Conservation (phyloP, 1,140 invertebrate species). For the Neotoxoptera formosana region DNA sequence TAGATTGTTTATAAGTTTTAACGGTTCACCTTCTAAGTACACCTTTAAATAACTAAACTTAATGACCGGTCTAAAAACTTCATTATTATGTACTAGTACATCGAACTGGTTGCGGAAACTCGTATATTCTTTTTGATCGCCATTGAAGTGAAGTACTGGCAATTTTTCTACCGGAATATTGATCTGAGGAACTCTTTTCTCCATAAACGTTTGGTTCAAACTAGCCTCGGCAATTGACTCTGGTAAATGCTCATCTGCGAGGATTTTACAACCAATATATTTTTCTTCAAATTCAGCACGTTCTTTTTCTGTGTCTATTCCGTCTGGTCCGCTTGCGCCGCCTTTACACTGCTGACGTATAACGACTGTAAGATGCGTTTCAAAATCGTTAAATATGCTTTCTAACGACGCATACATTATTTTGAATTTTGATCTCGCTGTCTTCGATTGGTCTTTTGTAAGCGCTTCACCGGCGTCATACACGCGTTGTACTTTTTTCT, state of each 20-base stretch:
- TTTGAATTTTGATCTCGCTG: too few species aligned
- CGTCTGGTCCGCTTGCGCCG: background rate
- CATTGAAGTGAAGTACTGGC: background rate
- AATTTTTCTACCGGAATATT: background rate
- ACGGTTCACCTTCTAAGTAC: background rate
- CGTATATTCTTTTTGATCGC: background rate
- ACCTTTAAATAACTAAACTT: background rate
- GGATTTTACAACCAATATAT: conserved; percentile 18
- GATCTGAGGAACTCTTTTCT: background rate
- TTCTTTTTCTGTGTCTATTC: background rate
- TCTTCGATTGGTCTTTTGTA: too few species aligned
- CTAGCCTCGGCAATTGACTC: background rate
- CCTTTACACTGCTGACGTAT: background rate
- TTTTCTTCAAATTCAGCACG: background rate
- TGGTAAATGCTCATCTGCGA: conserved; percentile 33
- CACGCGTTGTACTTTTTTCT: too few species aligned
- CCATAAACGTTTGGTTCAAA: background rate
- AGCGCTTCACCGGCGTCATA: too few species aligned
- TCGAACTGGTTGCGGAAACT: too few species aligned
- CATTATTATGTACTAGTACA: too few species aligned
- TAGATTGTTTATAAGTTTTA: background rate
- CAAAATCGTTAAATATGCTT: background rate
- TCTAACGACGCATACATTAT: too few species aligned
- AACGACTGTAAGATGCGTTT: too few species aligned
- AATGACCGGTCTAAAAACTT: too few species aligned